Evolutionary conservation across 2,797 vertebrate genomes (phyloP).

Genomic region (Parauchenoglanis punctatus): DNA sequence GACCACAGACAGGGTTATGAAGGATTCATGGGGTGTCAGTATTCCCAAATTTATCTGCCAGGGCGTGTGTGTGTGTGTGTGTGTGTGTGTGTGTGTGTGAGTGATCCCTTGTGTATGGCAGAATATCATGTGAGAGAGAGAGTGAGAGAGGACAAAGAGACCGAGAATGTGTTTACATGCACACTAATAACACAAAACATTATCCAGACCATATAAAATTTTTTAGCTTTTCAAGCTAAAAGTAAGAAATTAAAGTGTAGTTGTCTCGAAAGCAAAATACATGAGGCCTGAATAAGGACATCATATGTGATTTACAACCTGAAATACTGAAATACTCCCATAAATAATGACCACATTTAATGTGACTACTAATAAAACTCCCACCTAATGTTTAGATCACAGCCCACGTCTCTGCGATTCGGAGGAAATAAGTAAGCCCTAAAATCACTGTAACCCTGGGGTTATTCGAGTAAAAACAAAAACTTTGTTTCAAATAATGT

Average conservation of each 20-base stretch:
- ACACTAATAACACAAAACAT: background rate
- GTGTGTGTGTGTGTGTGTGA: background rate
- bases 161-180: background rate
- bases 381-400: background rate
- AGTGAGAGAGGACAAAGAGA: background rate
- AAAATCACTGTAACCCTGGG: background rate
- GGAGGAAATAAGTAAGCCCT: background rate
- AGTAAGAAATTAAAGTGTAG: background rate
- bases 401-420: background rate
- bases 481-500: background rate
- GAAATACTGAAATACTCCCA: background rate
- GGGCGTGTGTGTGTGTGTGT: constrained; percentile 2
- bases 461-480: background rate
- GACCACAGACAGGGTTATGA: constrained; percentile 45
- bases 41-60: constrained; percentile 43
- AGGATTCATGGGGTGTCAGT: constrained; percentile 38
- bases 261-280: background rate
- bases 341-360: background rate
- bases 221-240: background rate
- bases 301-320: background rate
- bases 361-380: background rate
- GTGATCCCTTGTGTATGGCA: too few relatives aligned
- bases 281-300: background rate
- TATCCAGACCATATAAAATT: too few relatives aligned
- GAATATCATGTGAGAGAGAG: background rate